A percentile compares a stretch with the other conserved stretches of the same genome.
These are phyloP conservation scores for Ophthalmolycus amberensis DNA, from an alignment of 2,113 vertebrate genomes.

Conservation along the genomic window DNA sequence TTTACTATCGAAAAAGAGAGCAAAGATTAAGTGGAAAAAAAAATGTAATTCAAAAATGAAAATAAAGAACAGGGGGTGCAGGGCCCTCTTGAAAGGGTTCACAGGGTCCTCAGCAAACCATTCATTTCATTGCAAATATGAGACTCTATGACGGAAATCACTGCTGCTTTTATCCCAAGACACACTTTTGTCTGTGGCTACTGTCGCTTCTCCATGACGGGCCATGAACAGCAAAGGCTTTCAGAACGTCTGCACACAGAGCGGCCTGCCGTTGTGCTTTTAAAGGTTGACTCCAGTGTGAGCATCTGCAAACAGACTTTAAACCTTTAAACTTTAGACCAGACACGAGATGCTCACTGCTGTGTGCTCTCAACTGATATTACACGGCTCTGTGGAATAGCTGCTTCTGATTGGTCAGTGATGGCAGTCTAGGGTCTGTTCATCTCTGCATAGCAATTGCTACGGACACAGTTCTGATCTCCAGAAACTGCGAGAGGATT, in stretches of 20 bases:
- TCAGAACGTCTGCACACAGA: slow-evolving; percentile 27
- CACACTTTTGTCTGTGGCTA: slow-evolving; percentile 1
- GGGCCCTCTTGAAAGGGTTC: not conserved
- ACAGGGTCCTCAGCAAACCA: not conserved
- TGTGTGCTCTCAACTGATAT: not conserved
- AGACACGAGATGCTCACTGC: slow-evolving; percentile 4
- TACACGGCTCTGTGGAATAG: not conserved
- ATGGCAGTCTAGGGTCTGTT: not conserved
- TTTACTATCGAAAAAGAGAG: slow-evolving; percentile 2
- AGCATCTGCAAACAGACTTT: slow-evolving; percentile 41
- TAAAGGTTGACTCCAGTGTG: slow-evolving; percentile 24
- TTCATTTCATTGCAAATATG: not conserved
- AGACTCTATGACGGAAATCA: slow-evolving; percentile 6
- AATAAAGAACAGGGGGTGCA: not conserved
- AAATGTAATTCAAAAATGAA: not conserved
- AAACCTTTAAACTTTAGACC: slow-evolving; percentile 9
- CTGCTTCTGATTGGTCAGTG: not conserved
- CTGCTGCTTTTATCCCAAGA: not conserved
- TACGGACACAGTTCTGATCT: not conserved
- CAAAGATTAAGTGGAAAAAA: not conserved
- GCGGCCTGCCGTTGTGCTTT: slow-evolving; percentile 14
- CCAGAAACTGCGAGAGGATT: not conserved
- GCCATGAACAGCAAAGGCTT: slow-evolving; percentile 20
- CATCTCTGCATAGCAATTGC: not conserved
- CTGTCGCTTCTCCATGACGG: not conserved